A percentile compares a stretch with the other conserved stretches of the same genome.
These are phyloP conservation scores for Nothoprocta pentlandii DNA, from an alignment of 2,113 vertebrate species.

Conservation along the genomic window DNA sequence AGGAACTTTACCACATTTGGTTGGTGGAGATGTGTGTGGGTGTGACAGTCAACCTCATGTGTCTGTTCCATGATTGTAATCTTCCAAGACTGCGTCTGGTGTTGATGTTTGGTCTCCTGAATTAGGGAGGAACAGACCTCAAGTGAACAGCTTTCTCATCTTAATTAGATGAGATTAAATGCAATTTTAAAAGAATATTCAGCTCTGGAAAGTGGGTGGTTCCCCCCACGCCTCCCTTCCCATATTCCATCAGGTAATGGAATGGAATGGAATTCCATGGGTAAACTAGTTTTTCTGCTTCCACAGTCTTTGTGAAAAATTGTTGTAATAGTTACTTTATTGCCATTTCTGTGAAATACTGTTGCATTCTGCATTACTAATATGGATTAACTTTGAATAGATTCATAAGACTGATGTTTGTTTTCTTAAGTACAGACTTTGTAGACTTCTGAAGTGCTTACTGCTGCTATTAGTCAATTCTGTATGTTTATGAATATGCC, in stretches of 20 bases:
- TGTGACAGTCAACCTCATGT: background rate
- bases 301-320: background rate
- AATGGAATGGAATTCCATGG: background rate
- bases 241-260: background rate
- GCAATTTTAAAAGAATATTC: background rate
- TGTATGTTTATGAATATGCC: rapidly evolving
- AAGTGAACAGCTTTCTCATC: background rate
- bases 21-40: background rate
- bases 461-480: background rate
- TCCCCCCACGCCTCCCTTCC: too few species aligned
- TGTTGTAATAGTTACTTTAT: background rate
- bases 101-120: background rate
- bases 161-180: background rate
- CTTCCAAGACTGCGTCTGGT: background rate
- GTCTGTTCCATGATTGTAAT: background rate
- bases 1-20: background rate
- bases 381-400: background rate
- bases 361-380: background rate
- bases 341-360: background rate
- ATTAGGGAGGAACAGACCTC: background rate
- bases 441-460: background rate
- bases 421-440: background rate
- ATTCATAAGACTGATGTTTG: background rate
- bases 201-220: background rate
- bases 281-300: background rate